phyloP scores from a whole-genome alignment of 2,113 vertebrate species.

The Antechinus flavipes region DNA sequence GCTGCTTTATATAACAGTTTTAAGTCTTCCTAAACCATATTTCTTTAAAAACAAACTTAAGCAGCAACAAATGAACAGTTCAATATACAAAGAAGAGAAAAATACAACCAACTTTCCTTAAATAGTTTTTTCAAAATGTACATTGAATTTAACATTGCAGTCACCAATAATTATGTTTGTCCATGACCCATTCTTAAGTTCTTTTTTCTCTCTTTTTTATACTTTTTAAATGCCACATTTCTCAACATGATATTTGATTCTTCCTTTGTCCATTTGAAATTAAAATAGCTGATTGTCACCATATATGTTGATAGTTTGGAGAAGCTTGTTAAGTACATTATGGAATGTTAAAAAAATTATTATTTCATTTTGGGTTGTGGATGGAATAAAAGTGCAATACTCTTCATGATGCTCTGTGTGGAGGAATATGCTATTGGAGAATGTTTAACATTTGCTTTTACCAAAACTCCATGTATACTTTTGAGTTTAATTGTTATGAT shows the following conservation, averaged over 20 bases:
- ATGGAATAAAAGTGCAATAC: not conserved
- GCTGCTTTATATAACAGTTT: too few species aligned
- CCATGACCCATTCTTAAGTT: not conserved
- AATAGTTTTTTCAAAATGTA: not conserved
- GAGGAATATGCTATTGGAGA: not conserved
- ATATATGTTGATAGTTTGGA: not conserved
- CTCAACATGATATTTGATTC: not conserved
- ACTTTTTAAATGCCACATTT: not conserved
- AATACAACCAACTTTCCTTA: not conserved
- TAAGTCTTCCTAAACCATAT: not conserved
- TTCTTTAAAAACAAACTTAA: not conserved
- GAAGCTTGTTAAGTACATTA: not conserved
- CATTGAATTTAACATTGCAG: not conserved
- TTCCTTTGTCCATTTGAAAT: not conserved
- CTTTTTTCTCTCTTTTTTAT: not conserved
- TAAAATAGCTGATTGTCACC: not conserved
- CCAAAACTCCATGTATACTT: not conserved
- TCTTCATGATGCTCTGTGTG: not conserved
- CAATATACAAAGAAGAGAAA: not conserved
- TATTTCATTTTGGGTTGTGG: not conserved
- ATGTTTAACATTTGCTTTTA: not conserved
- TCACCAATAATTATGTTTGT: not conserved
- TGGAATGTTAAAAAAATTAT: not conserved
- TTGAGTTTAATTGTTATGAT: not conserved
- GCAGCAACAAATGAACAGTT: not conserved